These are phyloP conservation scores for Adelosebastes latens DNA, from an alignment of 2,797 vertebrate species.

Conservation along the genomic window DNA sequence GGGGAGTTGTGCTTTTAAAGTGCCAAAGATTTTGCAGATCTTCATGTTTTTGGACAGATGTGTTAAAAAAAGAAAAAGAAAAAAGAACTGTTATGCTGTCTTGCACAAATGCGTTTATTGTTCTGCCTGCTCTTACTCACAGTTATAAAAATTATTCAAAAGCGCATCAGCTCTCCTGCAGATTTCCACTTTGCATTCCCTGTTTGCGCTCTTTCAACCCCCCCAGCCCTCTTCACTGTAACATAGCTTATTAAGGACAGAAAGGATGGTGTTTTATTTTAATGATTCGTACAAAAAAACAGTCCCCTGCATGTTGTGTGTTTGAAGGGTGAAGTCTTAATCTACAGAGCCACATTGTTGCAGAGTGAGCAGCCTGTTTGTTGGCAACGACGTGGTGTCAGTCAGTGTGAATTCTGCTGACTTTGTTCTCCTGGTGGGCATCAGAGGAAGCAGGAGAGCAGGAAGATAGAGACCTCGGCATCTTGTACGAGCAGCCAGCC, in stretches of 20 bases:
- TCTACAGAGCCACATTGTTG: slow-evolving; percentile 48
- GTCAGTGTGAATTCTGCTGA: slow-evolving; percentile 56
- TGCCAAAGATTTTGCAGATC: slow-evolving; percentile 28
- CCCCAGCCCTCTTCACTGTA: slow-evolving; percentile 1
- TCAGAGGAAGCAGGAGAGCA: slow-evolving; percentile 40
- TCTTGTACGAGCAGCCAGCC: slow-evolving; percentile 37
- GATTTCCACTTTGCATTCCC: slow-evolving; percentile 11
- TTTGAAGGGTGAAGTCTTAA: slow-evolving; percentile 56
- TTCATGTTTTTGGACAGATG: slow-evolving; percentile 32
- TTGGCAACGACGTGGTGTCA: slow-evolving; percentile 30
- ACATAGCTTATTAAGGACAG: slow-evolving; percentile 26
- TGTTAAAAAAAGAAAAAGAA: slow-evolving; percentile 4
- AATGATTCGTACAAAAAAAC: slow-evolving; percentile 15
- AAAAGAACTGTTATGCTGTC: not conserved
- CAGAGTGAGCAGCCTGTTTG: slow-evolving; percentile 29
- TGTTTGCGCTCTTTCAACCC: not conserved
- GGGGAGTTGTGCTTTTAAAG: slow-evolving; percentile 52
- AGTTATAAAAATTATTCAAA: slow-evolving; percentile 31
- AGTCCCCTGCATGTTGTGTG: not conserved
- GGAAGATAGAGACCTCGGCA: slow-evolving; percentile 62
- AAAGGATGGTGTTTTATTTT: slow-evolving; percentile 17
- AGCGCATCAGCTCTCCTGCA: slow-evolving; percentile 12
- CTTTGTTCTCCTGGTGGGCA: slow-evolving; percentile 57
- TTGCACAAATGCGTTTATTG: not conserved
- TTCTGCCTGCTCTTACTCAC: not conserved